Base-by-base conservation (phyloP, 2,888 invertebrate species). In the Meta bourneti region DNA sequence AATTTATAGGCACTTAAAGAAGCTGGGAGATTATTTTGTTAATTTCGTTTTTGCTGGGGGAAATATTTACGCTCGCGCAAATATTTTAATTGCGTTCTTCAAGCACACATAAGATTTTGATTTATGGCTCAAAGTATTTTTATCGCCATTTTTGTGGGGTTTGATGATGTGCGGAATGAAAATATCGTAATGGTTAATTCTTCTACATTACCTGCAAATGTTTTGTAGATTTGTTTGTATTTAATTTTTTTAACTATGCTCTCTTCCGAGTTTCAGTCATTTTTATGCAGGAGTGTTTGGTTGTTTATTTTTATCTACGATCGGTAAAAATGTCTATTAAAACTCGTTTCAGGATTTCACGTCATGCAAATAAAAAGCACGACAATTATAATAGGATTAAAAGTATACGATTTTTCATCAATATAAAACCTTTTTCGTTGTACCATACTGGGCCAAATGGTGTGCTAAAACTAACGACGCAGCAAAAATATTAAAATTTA, bases 1-100 rank as follows among this genome's bases (percentile, higher is more conserved):
- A 82, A 82, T 71, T 82, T 82, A 82, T 82, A 70, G 82, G 49
- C 48, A 75, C 87, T 87, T 72, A 78, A 72, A 78, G 34, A 75
- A 11, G 51, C 54, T 52, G 54, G 49, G 49, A n/a, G 49, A n/a
- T 70, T 71, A 49, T n/a, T 52, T 71, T 61, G 61, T 61, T 61
- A 61, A 61, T 61, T 61, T 72, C 51, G n/a, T 79, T 79, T 20
- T 79, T 79, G 19, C 19, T 52, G 51, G 13, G 71, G 9, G 6
- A 34, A 16, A 69, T 82, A 48, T 72, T 72, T 48, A 19, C 70
- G 70, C 51, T 20, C 16, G 9, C 61, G 61, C 16, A 61, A 61
- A 61, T 61, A 61, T 61, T 61, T 61, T 61, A 61, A 61, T 61
- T 61, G 61, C 61, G 61, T 61, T 61, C 61, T 61, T 11, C 61